Base-by-base conservation (phyloP, 2,797 vertebrate genomes). In the Ceyx erithaca region DNA sequence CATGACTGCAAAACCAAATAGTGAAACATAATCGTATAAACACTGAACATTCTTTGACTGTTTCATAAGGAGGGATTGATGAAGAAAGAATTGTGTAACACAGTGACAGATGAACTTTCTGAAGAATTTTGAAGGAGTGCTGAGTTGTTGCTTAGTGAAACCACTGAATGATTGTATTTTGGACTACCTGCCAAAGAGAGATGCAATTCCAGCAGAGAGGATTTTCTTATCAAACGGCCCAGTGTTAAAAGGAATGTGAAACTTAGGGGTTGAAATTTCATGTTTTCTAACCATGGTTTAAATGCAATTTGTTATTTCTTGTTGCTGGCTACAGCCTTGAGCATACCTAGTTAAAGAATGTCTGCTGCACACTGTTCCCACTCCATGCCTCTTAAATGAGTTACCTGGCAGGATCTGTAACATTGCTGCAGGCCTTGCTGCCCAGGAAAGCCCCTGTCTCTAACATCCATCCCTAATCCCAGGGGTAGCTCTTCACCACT, bases 1-100 rank as follows among this genome's bases (percentile, higher is more conserved):
- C 48, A 73, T 45, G 48, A 84, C 7, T 93, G 61, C 14, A 3
- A 90, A 91, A 91, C 30, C 87, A 86, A 92, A 70, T 84, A 80
- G n/a, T 79, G 90, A 90, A 92, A 94, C 91, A 14, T 49, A 64
- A 79, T 83, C 84, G 57, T 30, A 62, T 67, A 93, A 93, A 83
- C 85, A 87, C 31, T 71, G 80, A 89, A 76, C 71, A 81, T 92
- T 92, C 90, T 91, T 92, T 67, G 72, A 52, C 25, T 79, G 23
- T 57, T 90, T 90, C 77, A 17, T 73, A 79, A 67, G 57, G 67
- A 67, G 57, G 67, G 45, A 33, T 48, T 84, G 87, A 46, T 86
- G 87, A 91, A 88, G 67, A 93, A 73, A 57, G 87, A 79, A 30
- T 92, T 96, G 87, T 79, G 85, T 64, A 94, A 87, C 62, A 22